A percentile compares a stretch with the other conserved stretches of the same genome.
Evolutionary conservation across 2,888 invertebrate genomes (phyloP).

Genomic region (Bembecia ichneumoniformis): DNA sequence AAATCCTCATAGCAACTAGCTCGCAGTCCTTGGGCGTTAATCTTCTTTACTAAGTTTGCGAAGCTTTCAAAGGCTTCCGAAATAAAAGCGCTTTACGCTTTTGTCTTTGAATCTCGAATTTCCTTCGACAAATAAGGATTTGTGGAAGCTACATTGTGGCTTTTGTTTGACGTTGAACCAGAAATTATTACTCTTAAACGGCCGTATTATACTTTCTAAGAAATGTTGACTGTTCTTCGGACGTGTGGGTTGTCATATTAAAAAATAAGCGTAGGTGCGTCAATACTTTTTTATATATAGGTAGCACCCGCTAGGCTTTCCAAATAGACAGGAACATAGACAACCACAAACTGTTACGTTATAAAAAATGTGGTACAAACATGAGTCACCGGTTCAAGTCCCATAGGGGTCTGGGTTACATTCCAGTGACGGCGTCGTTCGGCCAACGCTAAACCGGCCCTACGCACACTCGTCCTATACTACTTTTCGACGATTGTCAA

Average conservation of each 20-base stretch:
- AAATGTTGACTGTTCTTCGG: no score
- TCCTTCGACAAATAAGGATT: background rate
- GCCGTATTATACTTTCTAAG: no score
- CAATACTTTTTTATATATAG: conserved; percentile 51
- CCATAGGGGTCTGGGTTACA: conserved; percentile 65
- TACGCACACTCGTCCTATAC: conserved; percentile 4
- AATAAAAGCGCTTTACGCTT: conserved; percentile 17
- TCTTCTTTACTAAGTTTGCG: conserved; percentile 24
- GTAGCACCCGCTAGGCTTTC: conserved; percentile 60
- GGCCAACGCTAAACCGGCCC: conserved; percentile 27
- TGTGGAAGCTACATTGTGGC: background rate
- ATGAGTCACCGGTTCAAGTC: conserved; percentile 53
- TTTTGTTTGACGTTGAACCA: background rate
- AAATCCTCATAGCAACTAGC: conserved; percentile 20
- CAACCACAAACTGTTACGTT: conserved; percentile 24
- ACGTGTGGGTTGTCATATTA: conserved; percentile 26
- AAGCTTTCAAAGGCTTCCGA: conserved; percentile 17
- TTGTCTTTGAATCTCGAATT: background rate
- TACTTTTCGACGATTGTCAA: background rate
- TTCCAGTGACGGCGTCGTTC: conserved; percentile 37
- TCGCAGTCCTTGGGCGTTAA: conserved; percentile 19
- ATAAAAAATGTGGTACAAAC: conserved; percentile 27
- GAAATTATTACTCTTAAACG: no score
- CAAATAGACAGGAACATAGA: conserved; percentile 34
- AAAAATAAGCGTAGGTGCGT: conserved; percentile 26